Evolutionary conservation across 1,140 invertebrate genomes (phyloP).

Genomic region (Chrysomallon squamiferum): DNA sequence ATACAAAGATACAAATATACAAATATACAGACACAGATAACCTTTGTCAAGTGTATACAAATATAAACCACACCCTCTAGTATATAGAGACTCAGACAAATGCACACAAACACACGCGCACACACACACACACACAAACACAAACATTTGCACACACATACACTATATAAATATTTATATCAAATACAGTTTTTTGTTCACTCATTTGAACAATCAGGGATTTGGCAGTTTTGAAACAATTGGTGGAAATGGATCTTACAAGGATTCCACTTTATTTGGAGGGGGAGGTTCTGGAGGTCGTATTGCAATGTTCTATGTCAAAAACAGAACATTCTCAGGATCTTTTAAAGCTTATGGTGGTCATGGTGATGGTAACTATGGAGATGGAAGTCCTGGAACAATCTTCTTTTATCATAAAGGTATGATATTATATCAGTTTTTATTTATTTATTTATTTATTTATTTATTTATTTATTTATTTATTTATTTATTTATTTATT

Average conservation of each 20-base stretch:
- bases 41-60: too few relatives aligned
- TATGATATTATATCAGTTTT: too few relatives aligned
- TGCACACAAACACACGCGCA: too few relatives aligned
- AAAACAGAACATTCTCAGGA: constrained; percentile 46
- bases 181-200: too few relatives aligned
- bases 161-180: not conserved
- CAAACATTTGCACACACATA: too few relatives aligned
- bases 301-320: constrained; percentile 43
- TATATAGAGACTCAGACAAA: too few relatives aligned
- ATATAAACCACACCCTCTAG: too few relatives aligned
- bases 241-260: constrained; percentile 39
- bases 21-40: too few relatives aligned
- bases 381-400: constrained; percentile 46
- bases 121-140: too few relatives aligned
- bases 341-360: constrained; percentile 46
- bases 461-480: not conserved
- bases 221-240: constrained; percentile 43
- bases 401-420: constrained; percentile 51
- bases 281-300: constrained; percentile 45
- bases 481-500: too few relatives aligned
- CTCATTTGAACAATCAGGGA: constrained; percentile 24
- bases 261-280: constrained; percentile 10
- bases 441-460: not conserved
- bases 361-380: constrained; percentile 17
- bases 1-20: too few relatives aligned